phyloP scores from a whole-genome alignment of 2,113 vertebrate species.

The Phaetusa simplex region DNA sequence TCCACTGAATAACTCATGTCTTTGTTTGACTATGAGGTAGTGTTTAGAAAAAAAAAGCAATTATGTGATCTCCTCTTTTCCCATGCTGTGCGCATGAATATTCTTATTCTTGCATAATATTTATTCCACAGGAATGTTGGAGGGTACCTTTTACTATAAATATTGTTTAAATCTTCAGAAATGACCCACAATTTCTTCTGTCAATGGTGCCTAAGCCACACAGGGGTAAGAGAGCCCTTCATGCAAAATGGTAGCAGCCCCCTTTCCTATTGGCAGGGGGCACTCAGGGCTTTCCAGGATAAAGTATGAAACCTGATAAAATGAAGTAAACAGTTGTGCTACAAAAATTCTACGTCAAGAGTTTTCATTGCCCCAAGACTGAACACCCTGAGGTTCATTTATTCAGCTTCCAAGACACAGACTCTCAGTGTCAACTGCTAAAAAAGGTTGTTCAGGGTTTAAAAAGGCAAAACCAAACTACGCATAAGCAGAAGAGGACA shows the following conservation, averaged over 20 bases:
- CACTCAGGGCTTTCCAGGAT: not conserved
- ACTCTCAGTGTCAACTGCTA: not conserved
- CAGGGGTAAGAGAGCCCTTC: not conserved
- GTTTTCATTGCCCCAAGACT: not conserved
- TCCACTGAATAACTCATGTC: not conserved
- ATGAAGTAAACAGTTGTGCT: not conserved
- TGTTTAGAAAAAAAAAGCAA: not conserved
- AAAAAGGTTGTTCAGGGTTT: not conserved
- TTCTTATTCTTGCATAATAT: not conserved
- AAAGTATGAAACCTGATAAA: not conserved
- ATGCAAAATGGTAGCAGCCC: not conserved
- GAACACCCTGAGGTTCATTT: not conserved
- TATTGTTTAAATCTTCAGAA: not conserved
- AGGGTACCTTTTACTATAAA: not conserved
- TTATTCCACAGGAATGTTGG: not conserved
- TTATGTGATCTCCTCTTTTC: not conserved
- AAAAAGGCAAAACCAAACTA: not conserved
- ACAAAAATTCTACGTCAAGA: not conserved
- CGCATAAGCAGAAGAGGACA: not conserved
- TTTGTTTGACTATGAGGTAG: not conserved
- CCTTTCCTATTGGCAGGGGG: not conserved
- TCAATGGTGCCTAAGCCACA: fast-evolving
- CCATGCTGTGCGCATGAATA: not conserved
- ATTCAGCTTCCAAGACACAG: not conserved
- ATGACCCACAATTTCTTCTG: not conserved